phyloP scores from a whole-genome alignment of 2,888 invertebrate species.

The Chorisops tibialis region DNA sequence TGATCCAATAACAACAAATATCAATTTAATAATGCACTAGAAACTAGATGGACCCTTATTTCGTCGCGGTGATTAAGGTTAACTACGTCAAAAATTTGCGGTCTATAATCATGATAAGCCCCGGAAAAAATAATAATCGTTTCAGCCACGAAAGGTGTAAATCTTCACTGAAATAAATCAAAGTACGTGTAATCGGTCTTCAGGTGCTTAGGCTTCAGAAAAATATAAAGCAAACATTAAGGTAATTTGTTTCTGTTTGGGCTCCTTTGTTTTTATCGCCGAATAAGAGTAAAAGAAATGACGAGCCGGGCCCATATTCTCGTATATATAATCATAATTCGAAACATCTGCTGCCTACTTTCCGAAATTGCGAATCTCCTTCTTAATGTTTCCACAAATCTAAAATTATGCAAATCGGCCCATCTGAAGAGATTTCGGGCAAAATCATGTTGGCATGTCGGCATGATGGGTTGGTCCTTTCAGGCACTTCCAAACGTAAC shows the following conservation, averaged over 20 bases:
- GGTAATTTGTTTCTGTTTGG: background rate
- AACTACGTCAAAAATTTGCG: conserved; percentile 9
- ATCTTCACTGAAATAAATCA: conserved; percentile 15
- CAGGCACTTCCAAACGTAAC: too few species aligned
- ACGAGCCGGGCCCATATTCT: too few species aligned
- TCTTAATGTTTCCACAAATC: conserved; percentile 12
- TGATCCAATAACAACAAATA: too few species aligned
- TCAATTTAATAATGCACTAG: too few species aligned
- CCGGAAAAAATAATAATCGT: background rate
- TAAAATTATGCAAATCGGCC: conserved; percentile 21
- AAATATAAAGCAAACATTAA: conserved; percentile 2
- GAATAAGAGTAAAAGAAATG: background rate
- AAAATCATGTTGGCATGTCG: too few species aligned
- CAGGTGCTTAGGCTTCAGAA: background rate
- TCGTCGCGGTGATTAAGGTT: conserved; percentile 8
- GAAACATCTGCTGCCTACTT: conserved; percentile 18
- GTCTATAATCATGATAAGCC: background rate
- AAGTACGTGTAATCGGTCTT: background rate
- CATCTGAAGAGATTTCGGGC: background rate
- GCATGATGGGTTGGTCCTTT: too few species aligned
- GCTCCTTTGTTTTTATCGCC: background rate
- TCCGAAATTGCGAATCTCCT: conserved; percentile 15
- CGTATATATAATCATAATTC: conserved; percentile 25
- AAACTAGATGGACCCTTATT: background rate
- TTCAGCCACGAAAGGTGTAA: background rate